Percentiles rank a stretch among this genome's conserved stretches.
Evolutionary conservation across 1,140 invertebrate species (phyloP).

Genomic region (Aphelenchoides besseyi): DNA sequence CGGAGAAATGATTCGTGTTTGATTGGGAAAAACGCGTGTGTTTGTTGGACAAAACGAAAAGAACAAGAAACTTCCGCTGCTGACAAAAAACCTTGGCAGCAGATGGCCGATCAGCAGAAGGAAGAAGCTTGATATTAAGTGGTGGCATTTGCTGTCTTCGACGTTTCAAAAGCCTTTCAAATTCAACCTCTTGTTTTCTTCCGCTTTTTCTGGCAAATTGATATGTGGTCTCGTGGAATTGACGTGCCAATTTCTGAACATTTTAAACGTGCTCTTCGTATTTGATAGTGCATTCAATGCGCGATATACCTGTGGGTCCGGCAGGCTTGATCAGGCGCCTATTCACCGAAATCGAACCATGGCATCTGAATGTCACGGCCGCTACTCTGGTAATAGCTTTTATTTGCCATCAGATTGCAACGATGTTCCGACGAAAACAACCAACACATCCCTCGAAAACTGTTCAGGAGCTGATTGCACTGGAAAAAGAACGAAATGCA

Average conservation of each 20-base stretch:
- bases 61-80: not conserved
- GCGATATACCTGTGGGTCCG: not conserved
- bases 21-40: not conserved
- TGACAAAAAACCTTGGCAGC: not conserved
- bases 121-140: not conserved
- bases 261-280: too few species aligned
- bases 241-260: too few species aligned
- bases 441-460: constrained; percentile 1
- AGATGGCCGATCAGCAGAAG: not conserved
- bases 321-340: constrained; percentile 11
- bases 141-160: constrained; percentile 3
- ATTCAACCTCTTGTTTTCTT: not conserved
- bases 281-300: not conserved
- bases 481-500: constrained; percentile 11
- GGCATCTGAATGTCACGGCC: constrained; percentile 25
- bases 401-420: constrained; percentile 18
- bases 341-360: constrained; percentile 13
- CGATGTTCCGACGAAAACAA: constrained; percentile 7
- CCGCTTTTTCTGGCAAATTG: constrained; percentile 3
- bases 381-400: constrained; percentile 8
- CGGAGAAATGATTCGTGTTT: not conserved
- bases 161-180: not conserved
- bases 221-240: not conserved
- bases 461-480: not conserved
- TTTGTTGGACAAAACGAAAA: not conserved